Evolutionary conservation across 1,140 invertebrate species (phyloP), one percentile per base, ranked within the genome.

Genomic region (Bombus vancouverensis): DNA sequence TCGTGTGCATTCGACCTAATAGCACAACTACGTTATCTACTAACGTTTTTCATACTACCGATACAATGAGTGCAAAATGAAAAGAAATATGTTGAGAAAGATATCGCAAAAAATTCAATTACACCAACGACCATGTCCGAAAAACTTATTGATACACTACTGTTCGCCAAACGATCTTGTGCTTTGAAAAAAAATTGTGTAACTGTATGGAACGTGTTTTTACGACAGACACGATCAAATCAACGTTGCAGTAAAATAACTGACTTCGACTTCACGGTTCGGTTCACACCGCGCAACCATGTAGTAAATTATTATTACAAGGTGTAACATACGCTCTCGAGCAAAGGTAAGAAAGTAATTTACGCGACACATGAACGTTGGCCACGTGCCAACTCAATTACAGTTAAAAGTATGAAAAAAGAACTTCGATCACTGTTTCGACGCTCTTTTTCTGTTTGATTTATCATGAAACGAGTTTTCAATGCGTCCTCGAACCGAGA

Each of bases 251-350:
- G 74, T 59, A 39, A 77, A 77, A 68, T 68, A 77, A 86, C 66
- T 32, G 82, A 76, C 78, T 77, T 47, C 39, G 53, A 22, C 85
- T 80, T 76, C 66, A 62, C 32, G 79, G 59, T 28, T 65, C 76
- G 47, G 39, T 32, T 59, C 47, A 39, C 53, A 65, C n/a, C 44
- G 57, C 47, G 70, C 71, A 78, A 59, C 86, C 76, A 32, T 80
- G 76, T 75, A 62, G 65, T 78, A 71, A 82, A 83, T 81, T 81
- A 62, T 82, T 66, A 88, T 85, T 34, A 73, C 65, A 78, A 81
- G 66, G 66, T 77, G 72, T 66, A 81, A 86, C 68, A 68, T 47
- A 37, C 62, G 72, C 70, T 71, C 28, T 34, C 65, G 71, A 68
- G 73, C 53, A 85, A 62, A 71, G 62, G 59, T 57, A 85, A 85